These are phyloP conservation scores for Lanistes nyassanus DNA, from an alignment of 1,140 invertebrate species.

Conservation along the genomic window DNA sequence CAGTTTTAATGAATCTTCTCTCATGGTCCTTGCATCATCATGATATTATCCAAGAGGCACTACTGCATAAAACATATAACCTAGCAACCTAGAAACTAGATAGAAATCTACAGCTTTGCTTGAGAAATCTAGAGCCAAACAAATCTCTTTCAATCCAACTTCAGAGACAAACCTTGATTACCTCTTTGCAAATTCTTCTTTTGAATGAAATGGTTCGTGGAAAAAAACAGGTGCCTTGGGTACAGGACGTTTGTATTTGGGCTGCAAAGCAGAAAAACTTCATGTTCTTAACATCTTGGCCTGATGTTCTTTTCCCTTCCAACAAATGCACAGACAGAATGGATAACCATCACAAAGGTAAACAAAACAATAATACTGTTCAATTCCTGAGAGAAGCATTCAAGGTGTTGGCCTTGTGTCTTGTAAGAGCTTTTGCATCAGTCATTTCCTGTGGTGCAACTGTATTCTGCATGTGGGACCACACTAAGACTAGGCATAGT, in stretches of 20 bases:
- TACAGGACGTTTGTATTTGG: slow-evolving; percentile 49
- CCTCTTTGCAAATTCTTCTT: slow-evolving; percentile 76
- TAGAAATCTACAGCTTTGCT: not conserved
- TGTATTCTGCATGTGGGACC: too few species aligned
- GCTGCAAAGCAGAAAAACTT: slow-evolving; percentile 42
- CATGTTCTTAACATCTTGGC: not conserved
- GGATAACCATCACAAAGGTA: not conserved
- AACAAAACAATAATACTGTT: not conserved
- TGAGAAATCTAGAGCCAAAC: not conserved
- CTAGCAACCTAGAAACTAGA: not conserved
- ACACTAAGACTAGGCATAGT: too few species aligned
- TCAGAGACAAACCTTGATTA: slow-evolving; percentile 36
- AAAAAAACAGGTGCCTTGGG: slow-evolving; percentile 76
- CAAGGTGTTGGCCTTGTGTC: too few species aligned
- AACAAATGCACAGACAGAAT: too few species aligned
- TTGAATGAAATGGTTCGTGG: slow-evolving; percentile 89
- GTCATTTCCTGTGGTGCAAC: too few species aligned
- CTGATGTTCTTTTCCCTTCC: not conserved
- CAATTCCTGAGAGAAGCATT: too few species aligned
- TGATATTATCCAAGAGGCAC: not conserved
- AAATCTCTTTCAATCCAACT: too few species aligned
- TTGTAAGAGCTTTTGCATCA: too few species aligned
- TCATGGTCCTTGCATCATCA: too few species aligned
- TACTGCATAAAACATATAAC: not conserved
- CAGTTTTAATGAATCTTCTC: too few species aligned